phyloP scores from a whole-genome alignment of 2,113 vertebrate genomes.

The Peucedramus taeniatus region DNA sequence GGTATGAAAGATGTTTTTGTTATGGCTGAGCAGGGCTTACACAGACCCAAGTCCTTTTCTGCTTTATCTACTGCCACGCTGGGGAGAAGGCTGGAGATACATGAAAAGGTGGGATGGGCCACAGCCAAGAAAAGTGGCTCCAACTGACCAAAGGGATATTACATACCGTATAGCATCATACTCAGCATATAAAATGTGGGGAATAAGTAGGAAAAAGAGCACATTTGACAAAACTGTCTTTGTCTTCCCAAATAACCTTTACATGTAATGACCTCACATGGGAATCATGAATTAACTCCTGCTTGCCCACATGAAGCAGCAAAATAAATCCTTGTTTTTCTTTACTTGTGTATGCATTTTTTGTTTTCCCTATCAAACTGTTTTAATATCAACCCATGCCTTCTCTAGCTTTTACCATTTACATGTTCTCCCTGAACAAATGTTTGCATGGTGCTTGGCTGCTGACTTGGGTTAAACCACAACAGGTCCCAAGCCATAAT shows the following conservation, averaged over 20 bases:
- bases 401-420: not conserved
- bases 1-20: not conserved
- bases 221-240: rapidly evolving
- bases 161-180: not conserved
- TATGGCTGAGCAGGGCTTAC: not conserved
- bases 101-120: not conserved
- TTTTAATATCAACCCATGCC: not conserved
- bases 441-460: not conserved
- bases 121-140: not conserved
- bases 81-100: not conserved
- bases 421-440: rapidly evolving
- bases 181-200: not conserved
- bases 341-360: not conserved
- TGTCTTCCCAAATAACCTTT: not conserved
- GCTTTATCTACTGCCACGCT: rapidly evolving
- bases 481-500: not conserved
- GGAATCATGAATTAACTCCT: not conserved
- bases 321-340: not conserved
- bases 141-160: not conserved
- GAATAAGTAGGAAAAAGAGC: not conserved
- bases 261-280: no score
- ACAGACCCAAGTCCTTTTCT: not conserved
- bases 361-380: not conserved
- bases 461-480: not conserved
- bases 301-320: not conserved